Evolutionary conservation across 2,113 vertebrate species (phyloP).

Genomic region (Cavia aperea): DNA sequence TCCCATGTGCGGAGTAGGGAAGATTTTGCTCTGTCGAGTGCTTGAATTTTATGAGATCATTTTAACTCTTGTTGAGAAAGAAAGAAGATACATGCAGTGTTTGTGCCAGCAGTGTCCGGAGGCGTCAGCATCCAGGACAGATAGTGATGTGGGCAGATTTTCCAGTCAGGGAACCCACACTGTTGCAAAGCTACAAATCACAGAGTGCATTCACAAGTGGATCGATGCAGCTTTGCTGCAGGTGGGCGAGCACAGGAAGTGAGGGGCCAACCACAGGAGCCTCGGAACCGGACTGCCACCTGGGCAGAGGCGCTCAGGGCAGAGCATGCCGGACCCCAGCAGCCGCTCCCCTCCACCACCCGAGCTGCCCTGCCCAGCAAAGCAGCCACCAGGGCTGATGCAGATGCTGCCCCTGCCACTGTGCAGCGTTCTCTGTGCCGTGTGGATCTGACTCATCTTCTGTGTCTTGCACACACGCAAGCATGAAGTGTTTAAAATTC

Average conservation of each 20-base stretch:
- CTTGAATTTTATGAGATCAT: neutral
- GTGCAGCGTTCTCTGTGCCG: accelerated
- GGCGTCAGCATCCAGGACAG: neutral
- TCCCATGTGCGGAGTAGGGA: neutral
- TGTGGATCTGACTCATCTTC: neutral
- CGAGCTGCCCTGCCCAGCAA: accelerated
- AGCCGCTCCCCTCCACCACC: neutral
- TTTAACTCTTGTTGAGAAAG: neutral
- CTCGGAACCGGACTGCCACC: neutral
- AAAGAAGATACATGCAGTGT: neutral
- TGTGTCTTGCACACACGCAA: neutral
- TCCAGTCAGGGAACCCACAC: neutral
- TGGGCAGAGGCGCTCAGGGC: accelerated
- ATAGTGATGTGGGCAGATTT: accelerated
- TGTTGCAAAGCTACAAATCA: neutral
- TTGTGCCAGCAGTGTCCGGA: neutral
- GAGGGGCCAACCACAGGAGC: neutral
- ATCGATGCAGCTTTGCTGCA: accelerated
- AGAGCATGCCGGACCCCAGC: no score
- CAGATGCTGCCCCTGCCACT: accelerated
- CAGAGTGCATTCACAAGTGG: neutral
- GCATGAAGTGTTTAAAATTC: neutral
- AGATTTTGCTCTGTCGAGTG: neutral
- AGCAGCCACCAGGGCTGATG: neutral
- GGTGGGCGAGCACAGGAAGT: neutral